Evolutionary conservation across 2,113 vertebrate genomes (phyloP).

Genomic region (Micromys minutus): DNA sequence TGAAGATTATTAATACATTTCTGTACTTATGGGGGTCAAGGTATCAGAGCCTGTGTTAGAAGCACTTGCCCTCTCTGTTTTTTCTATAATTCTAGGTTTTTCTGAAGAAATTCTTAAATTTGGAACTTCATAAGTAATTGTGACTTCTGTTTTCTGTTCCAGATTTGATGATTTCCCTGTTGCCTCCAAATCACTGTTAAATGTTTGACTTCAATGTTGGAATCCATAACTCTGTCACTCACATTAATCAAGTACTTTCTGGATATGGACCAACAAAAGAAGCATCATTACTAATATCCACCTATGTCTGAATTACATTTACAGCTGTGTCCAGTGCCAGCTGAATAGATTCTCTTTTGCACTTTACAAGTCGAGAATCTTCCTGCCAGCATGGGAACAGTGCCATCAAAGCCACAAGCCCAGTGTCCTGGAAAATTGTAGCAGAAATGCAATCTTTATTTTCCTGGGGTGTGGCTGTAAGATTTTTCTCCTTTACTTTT

Average conservation of each 20-base stretch:
- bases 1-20: background rate
- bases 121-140: background rate
- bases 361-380: background rate
- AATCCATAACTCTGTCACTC: background rate
- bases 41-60: background rate
- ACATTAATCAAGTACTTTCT: background rate
- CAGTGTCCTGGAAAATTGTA: background rate
- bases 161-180: accelerated
- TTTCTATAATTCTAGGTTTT: background rate
- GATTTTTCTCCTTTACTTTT: background rate
- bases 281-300: accelerated
- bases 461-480: background rate
- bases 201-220: background rate
- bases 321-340: background rate
- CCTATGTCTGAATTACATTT: background rate
- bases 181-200: background rate
- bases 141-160: background rate
- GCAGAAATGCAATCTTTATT: too few relatives aligned
- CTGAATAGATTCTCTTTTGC: background rate
- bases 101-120: background rate
- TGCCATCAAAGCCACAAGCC: background rate
- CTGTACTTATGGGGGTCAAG: accelerated
- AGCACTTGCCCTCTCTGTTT: background rate
- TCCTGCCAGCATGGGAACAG: background rate
- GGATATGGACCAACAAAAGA: background rate